Evolutionary conservation across 2,113 vertebrate species (phyloP).

Genomic region (Neofelis nebulosa): DNA sequence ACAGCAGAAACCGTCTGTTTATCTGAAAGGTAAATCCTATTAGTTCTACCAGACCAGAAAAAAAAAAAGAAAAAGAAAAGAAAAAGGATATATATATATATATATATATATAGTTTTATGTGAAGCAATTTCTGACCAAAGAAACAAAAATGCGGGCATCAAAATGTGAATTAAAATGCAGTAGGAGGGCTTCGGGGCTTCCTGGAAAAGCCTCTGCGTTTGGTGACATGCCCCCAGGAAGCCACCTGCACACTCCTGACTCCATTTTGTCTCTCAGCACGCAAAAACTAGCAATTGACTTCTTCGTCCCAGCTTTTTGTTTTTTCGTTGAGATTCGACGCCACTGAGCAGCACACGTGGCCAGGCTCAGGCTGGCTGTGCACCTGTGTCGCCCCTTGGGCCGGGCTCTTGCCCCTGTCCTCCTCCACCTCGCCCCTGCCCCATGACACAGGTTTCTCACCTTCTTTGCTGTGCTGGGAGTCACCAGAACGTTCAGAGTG

Average conservation of each 20-base stretch:
- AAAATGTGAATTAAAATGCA: not conserved
- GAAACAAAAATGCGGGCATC: not conserved
- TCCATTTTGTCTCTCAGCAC: not conserved
- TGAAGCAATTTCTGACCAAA: not conserved
- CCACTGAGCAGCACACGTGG: not conserved
- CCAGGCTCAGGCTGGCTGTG: not conserved
- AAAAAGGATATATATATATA: not conserved
- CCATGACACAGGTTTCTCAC: fast-evolving
- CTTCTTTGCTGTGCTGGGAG: not conserved
- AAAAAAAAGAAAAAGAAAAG: not conserved
- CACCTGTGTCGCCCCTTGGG: not conserved
- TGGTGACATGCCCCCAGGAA: not conserved
- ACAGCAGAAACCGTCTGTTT: constrained; percentile 51
- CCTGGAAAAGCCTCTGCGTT: not conserved
- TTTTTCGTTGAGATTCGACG: not conserved
- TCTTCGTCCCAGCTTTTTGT: not conserved
- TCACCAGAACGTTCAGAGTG: not conserved
- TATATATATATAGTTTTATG: not conserved
- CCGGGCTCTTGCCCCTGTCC: not conserved
- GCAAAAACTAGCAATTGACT: not conserved
- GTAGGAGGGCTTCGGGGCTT: not conserved
- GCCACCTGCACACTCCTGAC: not conserved
- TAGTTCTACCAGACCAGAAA: not conserved
- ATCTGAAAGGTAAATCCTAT: not conserved
- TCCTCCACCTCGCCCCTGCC: fast-evolving